Conservation (phyloP, 1,140 invertebrate species). For the Venustaconcha ellipsiformis region DNA sequence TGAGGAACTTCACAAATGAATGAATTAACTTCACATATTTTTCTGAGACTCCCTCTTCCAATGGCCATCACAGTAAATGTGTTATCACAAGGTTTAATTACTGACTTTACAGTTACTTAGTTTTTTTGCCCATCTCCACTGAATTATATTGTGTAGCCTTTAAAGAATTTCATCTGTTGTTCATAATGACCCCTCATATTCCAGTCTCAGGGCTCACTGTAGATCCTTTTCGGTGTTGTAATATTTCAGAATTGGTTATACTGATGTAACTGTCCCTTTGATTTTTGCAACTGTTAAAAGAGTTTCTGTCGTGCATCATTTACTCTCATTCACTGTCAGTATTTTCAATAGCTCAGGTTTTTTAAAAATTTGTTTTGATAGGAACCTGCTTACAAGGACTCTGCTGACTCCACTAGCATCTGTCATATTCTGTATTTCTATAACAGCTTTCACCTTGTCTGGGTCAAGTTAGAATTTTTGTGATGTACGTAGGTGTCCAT, state of each 20-base stretch:
- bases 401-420: not conserved
- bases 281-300: no score
- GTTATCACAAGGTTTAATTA: not conserved
- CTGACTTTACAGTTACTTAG: not conserved
- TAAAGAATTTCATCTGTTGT: not conserved
- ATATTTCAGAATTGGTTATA: no score
- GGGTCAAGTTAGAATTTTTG: no score
- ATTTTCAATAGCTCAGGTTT: conserved; percentile 28
- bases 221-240: no score
- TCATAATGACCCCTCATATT: no score
- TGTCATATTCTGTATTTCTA: conserved; percentile 3
- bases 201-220: no score
- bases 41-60: not conserved
- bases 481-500: no score
- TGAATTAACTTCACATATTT: no score
- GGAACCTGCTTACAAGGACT: conserved; percentile 33
- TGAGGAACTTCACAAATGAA: no score
- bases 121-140: not conserved
- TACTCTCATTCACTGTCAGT: conserved; percentile 12
- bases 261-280: no score
- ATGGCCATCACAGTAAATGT: not conserved
- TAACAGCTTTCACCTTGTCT: no score
- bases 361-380: conserved; percentile 36
- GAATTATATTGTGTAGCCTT: not conserved
- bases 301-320: no score